Evolutionary conservation across 2,113 vertebrate genomes (phyloP).

Genomic region (Tringa solitaria): DNA sequence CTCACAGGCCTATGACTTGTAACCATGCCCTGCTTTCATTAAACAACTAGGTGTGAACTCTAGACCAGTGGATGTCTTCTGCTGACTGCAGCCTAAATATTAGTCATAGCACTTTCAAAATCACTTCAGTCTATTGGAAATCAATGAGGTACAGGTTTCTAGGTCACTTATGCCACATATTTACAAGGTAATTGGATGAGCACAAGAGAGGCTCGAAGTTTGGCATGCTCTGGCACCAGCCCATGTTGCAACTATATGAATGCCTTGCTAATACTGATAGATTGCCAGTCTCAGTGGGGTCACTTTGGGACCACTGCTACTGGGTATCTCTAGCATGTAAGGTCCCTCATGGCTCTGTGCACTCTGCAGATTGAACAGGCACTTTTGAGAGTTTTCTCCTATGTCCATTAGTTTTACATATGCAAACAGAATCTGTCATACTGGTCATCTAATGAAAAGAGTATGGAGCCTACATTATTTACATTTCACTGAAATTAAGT

Average conservation of each 20-base stretch:
- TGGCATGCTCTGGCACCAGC: background rate
- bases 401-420: background rate
- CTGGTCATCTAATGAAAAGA: background rate
- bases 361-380: background rate
- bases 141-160: background rate
- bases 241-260: background rate
- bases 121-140: background rate
- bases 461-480: background rate
- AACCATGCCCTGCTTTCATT: background rate
- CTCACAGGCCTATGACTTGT: rapidly evolving
- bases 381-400: background rate
- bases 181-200: background rate
- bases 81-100: background rate
- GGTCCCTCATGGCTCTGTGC: too few relatives aligned
- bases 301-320: background rate
- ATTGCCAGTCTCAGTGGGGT: background rate
- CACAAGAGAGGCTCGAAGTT: background rate
- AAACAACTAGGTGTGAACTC: background rate
- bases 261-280: background rate
- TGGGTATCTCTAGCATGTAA: background rate
- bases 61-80: rapidly evolving
- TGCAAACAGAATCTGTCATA: background rate
- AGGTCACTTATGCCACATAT: background rate
- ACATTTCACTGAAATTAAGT: background rate
- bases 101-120: background rate